Base-by-base conservation (phyloP, 2,797 vertebrate species). In the Danio choprae region DNA sequence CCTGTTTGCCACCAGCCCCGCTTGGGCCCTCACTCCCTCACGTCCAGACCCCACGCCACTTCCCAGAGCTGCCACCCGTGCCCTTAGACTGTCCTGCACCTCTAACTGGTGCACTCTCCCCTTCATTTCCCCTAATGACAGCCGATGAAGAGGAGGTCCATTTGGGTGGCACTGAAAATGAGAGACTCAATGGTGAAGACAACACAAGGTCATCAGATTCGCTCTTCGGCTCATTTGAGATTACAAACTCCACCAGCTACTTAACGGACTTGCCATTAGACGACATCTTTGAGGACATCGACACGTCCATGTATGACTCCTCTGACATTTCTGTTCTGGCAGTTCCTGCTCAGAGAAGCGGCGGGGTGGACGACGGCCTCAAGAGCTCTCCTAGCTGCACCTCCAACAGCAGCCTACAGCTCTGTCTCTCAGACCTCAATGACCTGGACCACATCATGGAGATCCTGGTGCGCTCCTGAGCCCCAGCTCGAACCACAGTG, bases 391-490 rank as follows among this genome's bases (percentile, higher is more conserved):
- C 92, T 6, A 89, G 87, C 67, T 94, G 92, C 86, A 90, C 89
- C 86, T 88, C 92, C 70, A 86, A 86, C 77, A 90, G 80, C 82
- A 89, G 92, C 87, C 89, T 94, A 77, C 93, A 93, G 84, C 87
- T 93, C 51, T 94, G 93, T 80, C 90, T 93, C 89, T 87, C 90
- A 41, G 94, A 95, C 88, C 87, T 94, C 75, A 94, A 90, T 5
- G 94, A 95, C 74, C 73, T 95, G 88, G 93, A 95, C 91, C 93
- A 94, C 89, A 94, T 95, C 76, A 94, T 95, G 93, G 94, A 95
- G 85, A 94, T 95, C 86, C 90, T 95, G 0, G 94, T 95, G 81
- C 92, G 88, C 83, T 94, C 93, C 60, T 95, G 90, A 95, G 87
- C 51, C 40, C n/a, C 53, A 22, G 20, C 71, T 63, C 8, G 29